Evolutionary conservation across 1,140 invertebrate genomes (phyloP).

Genomic region (Drosophila pseudoobscura): DNA sequence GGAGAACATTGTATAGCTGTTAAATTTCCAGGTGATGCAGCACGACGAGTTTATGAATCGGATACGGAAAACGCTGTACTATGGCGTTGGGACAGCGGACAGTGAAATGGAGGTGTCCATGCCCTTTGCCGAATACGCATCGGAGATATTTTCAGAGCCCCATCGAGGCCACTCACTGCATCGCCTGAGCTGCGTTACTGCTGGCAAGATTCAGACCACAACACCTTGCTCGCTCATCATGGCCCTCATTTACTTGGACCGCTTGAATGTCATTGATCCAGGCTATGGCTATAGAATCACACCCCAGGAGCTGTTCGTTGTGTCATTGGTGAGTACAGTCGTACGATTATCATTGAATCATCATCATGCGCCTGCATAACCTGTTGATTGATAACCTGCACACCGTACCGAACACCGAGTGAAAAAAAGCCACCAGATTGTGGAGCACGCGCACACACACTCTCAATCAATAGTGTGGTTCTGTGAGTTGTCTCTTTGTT

Average conservation of each 20-base stretch:
- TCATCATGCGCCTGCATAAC: slow-evolving; percentile 33
- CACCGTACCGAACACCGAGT: slow-evolving; percentile 10
- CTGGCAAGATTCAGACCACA: slow-evolving; percentile 92
- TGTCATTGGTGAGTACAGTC: slow-evolving; percentile 90
- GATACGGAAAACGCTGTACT: slow-evolving; percentile 93
- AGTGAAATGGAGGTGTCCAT: slow-evolving; percentile 69
- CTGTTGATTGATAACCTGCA: slow-evolving; percentile 63
- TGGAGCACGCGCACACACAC: no score
- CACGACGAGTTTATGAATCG: slow-evolving; percentile 90
- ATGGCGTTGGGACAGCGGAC: slow-evolving; percentile 92
- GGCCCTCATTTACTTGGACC: slow-evolving; percentile 94
- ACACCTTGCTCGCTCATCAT: slow-evolving; percentile 93
- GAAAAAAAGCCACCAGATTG: slow-evolving; percentile 15
- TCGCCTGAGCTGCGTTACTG: slow-evolving; percentile 90
- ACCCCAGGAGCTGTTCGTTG: slow-evolving; percentile 95
- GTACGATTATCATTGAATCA: neutral
- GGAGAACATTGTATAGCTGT: neutral
- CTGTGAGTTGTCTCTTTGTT: no score
- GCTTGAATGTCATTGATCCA: slow-evolving; percentile 91
- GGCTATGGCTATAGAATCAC: slow-evolving; percentile 91
- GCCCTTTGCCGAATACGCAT: slow-evolving; percentile 88
- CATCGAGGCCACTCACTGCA: slow-evolving; percentile 89
- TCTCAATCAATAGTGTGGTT: no score
- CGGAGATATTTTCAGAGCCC: slow-evolving; percentile 90
- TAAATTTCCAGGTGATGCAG: slow-evolving; percentile 65